Evolutionary conservation across 1,140 invertebrate genomes (phyloP), one percentile per base, ranked within the genome.

Genomic region (Dolichoris vasculosae): DNA sequence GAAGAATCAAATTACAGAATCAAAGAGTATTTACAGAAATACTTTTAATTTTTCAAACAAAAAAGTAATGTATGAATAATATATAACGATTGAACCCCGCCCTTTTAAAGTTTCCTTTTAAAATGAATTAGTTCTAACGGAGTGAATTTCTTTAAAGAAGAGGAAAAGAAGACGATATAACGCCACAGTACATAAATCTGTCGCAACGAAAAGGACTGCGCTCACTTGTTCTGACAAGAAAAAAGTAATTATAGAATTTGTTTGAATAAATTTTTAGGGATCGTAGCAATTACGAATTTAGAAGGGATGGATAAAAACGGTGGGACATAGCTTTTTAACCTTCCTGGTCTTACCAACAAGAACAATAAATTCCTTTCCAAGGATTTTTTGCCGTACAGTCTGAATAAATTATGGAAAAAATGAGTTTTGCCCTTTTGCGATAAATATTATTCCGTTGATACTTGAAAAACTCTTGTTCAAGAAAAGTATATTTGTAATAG

Each of bases 211-310:
- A 38, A 46, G 82, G 78, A 77, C 63, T 67, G 55, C 51, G 26
- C 71, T 46, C 23, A 7, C 40, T 73, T 73, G 23, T 32, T 51
- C 63, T 35, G 73, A 40, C 83, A 69, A 77, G 51, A 55, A 85
- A 90, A 91, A 92, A 91, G 91, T 92, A 92, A 92, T 92, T 92
- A 92, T 91, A 91, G 90, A 91, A 92, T 92, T 92, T 92, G 90
- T 91, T 92, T 89, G 91, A 92, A 92, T 91, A 92, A 91, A 92
- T 92, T 92, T 91, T 90, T 90, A 90, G 89, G 64, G 67, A 71
- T 79, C n/a, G 26, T 59, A 81, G 88, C 87, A 89, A 91, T 91
- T 88, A 89, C 83, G 84, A 90, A 90, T 89, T 90, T 88, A 89
- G 84, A 83, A 87, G 85, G 87, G 71, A 86, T 89, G 80, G 84